These are phyloP conservation scores for Podargus strigoides DNA, from an alignment of 2,797 vertebrate species.

Conservation along the genomic window DNA sequence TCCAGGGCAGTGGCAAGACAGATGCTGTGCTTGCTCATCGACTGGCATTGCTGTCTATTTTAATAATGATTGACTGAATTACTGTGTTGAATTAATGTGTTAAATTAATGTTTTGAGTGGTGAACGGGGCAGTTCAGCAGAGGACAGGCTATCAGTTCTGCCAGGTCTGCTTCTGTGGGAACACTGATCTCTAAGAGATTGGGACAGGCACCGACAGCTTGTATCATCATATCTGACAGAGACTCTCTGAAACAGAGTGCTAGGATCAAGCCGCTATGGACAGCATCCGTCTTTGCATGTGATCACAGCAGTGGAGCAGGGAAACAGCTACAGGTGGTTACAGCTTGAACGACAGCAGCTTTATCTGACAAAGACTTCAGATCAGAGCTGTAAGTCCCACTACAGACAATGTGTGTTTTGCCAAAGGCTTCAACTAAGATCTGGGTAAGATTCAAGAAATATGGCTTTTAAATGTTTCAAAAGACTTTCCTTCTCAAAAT, in stretches of 20 bases:
- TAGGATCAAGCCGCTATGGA: not conserved
- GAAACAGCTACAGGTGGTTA: not conserved
- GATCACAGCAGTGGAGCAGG: not conserved
- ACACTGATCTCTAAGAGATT: not conserved
- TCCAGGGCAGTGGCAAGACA: not conserved
- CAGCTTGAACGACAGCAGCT: not conserved
- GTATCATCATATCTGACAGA: not conserved
- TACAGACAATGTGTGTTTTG: not conserved
- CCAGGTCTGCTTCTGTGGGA: not conserved
- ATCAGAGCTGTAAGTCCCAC: not conserved
- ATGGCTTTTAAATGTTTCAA: not conserved
- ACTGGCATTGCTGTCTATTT: not conserved
- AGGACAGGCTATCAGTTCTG: not conserved
- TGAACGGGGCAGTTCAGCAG: not conserved
- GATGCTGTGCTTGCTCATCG: not conserved
- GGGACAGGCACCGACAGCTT: not conserved
- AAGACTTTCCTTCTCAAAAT: not conserved
- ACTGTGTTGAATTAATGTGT: not conserved
- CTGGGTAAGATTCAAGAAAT: not conserved
- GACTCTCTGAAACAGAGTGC: not conserved
- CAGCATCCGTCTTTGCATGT: not conserved
- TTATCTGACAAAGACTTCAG: not conserved
- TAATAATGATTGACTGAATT: not conserved
- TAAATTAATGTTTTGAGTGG: not conserved
- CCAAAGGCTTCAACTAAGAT: not conserved